Evolutionary conservation across 2,797 vertebrate genomes (phyloP).

Genomic region (Todus mexicanus): DNA sequence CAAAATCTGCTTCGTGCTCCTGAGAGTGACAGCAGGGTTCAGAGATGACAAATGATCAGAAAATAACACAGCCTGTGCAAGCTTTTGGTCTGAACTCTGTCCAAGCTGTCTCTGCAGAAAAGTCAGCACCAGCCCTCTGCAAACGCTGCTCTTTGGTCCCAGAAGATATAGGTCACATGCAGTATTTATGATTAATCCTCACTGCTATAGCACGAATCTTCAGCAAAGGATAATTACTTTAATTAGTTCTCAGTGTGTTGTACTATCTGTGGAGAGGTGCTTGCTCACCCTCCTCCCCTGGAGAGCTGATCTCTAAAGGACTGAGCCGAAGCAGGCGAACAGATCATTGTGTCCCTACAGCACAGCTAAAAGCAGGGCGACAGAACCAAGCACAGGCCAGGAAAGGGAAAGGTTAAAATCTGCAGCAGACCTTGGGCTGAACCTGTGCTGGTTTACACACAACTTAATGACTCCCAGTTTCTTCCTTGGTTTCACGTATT

Average conservation of each 20-base stretch:
- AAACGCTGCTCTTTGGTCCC: neutral
- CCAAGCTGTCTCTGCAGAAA: neutral
- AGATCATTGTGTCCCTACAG: neutral
- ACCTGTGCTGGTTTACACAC: neutral
- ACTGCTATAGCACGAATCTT: neutral
- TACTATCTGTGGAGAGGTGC: neutral
- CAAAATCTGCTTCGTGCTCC: neutral
- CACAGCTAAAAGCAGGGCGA: neutral
- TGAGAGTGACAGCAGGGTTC: constrained; percentile 27
- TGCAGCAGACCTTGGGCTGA: neutral
- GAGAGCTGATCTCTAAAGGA: neutral
- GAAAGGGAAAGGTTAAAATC: neutral
- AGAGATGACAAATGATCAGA: constrained; percentile 39
- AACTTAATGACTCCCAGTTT: neutral
- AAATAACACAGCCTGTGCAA: constrained; percentile 18
- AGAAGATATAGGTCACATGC: neutral
- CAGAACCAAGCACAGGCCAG: neutral
- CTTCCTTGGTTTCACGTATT: neutral
- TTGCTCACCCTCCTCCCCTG: neutral
- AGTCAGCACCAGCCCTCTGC: neutral
- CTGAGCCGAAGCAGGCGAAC: neutral
- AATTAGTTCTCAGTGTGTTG: constrained; percentile 2
- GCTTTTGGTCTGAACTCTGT: neutral
- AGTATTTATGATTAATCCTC: neutral
- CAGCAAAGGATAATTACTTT: constrained; percentile 11